Percentiles rank a stretch among this genome's conserved stretches.
phyloP scores from a whole-genome alignment of 1,140 invertebrate species.

The Cephus cinctus region DNA sequence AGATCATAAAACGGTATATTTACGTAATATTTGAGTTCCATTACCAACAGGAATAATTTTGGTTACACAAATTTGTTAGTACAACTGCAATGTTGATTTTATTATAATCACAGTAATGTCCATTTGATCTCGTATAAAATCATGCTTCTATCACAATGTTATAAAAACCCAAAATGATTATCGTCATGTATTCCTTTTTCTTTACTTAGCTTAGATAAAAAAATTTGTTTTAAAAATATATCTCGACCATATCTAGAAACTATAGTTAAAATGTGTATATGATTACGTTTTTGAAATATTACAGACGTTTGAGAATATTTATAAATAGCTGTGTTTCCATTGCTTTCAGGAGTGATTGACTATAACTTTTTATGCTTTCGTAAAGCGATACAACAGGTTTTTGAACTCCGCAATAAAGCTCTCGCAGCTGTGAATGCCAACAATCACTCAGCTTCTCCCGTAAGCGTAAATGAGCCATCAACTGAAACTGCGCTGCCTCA shows the following conservation, averaged over 20 bases:
- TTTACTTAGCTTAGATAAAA: constrained; percentile 1
- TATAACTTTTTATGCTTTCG: constrained; percentile 96
- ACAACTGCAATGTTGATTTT: too few relatives aligned
- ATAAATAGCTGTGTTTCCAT: constrained; percentile 24
- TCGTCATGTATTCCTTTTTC: too few relatives aligned
- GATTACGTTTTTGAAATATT: constrained; percentile 2
- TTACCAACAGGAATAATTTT: too few relatives aligned
- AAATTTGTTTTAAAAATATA: constrained; percentile 4
- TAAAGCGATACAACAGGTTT: constrained; percentile 88
- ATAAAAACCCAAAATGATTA: too few relatives aligned
- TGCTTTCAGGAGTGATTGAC: constrained; percentile 84
- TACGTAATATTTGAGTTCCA: too few relatives aligned
- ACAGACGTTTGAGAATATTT: not conserved
- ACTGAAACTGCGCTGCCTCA: constrained; percentile 34
- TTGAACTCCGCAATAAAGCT: constrained; percentile 74
- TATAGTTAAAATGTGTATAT: not conserved
- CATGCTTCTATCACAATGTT: too few relatives aligned
- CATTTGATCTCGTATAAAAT: too few relatives aligned
- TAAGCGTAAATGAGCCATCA: constrained; percentile 39
- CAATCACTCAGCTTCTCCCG: constrained; percentile 45
- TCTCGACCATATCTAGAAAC: not conserved
- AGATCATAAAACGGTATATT: too few relatives aligned
- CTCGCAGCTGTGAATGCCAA: constrained; percentile 38
- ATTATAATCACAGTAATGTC: too few relatives aligned
- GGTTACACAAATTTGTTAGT: too few relatives aligned